Base-by-base conservation (phyloP, 53 echinoderm and acorn worm genomes). In the Patiria pectinifera region DNA sequence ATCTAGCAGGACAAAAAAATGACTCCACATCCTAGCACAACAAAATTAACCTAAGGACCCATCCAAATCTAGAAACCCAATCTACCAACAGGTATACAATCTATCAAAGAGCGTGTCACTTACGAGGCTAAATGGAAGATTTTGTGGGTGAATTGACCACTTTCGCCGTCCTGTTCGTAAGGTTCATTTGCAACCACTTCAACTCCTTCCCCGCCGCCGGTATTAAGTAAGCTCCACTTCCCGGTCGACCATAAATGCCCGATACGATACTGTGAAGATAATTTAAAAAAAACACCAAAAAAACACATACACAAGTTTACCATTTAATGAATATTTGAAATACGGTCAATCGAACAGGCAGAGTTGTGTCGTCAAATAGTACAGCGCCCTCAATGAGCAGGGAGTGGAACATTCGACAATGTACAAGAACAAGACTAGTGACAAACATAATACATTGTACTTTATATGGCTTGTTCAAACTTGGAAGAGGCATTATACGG, bases 121-220 rank as follows among this genome's bases (percentile, higher is more conserved):
- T 83, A 83, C 83, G 60, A 59, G 6, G 83, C 22, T 18, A 83
- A n/a, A 61, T 83, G 83, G 61, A n/a, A 59, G 7, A 83, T 83
- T 48, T 83, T 83, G 61, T 83, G 60, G 9, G 83, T 83, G 61
- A n/a, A 83, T 2, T 83, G 83, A 6, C 83, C 83, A 8, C 2
- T 59, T 16, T 35, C 48, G 18, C 46, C 19, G 80, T 80, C 13
- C 2, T 80, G 62, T 11, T 59, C 60, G 16, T 19, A 59, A 10
- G 59, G 60, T 59, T 83, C 83, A 25, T 83, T 83, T n/a, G 1
- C 19, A 12, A 83, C 23, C 11, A 83, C 21, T 61, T 83, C 83
- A n/a, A 83, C 83, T 26, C 83, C 83, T 59, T 83, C 83, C 12
- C 83, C 83, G 18, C 83, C 83, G 14, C 83, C 83, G 2, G 83